These are phyloP conservation scores for Acleris laterana DNA, from an alignment of 2,888 invertebrate species.

Conservation along the genomic window DNA sequence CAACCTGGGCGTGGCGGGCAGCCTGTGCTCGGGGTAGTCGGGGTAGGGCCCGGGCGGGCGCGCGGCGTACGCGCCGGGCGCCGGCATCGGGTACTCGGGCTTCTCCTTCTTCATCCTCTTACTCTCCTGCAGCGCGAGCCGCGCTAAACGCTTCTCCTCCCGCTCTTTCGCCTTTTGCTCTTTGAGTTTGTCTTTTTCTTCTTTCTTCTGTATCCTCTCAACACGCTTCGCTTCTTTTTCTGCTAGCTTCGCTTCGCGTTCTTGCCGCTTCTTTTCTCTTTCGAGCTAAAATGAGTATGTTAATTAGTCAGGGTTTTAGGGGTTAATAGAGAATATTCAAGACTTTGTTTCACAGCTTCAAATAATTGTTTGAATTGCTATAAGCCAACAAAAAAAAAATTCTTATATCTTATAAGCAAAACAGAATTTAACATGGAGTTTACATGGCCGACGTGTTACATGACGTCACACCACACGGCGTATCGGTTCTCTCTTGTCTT, in stretches of 20 bases:
- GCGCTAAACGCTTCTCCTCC: slow-evolving; percentile 74
- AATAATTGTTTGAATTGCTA: no score
- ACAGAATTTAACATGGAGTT: no score
- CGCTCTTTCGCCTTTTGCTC: slow-evolving; percentile 78
- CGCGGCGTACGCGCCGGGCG: slow-evolving; percentile 51
- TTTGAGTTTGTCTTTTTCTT: slow-evolving; percentile 76
- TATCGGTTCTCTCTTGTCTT: no score
- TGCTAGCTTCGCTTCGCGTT: slow-evolving; percentile 77
- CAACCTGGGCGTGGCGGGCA: slow-evolving; percentile 59
- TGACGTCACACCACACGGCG: no score
- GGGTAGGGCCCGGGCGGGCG: slow-evolving; percentile 41
- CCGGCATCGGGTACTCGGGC: slow-evolving; percentile 49
- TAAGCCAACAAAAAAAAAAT: no score
- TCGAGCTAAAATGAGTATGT: slow-evolving; percentile 62
- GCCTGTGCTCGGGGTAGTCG: slow-evolving; percentile 57
- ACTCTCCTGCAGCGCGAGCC: slow-evolving; percentile 72
- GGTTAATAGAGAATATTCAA: neutral
- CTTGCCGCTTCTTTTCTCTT: slow-evolving; percentile 82
- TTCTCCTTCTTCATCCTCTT: slow-evolving; percentile 72
- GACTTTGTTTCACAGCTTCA: no score
- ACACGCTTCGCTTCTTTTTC: slow-evolving; percentile 78
- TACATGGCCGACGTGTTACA: no score
- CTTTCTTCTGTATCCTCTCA: slow-evolving; percentile 78
- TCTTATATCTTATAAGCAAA: no score
- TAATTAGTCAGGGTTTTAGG: neutral